These are phyloP conservation scores for Bucorvus abyssinicus DNA, from an alignment of 2,797 vertebrate genomes.

Conservation along the genomic window DNA sequence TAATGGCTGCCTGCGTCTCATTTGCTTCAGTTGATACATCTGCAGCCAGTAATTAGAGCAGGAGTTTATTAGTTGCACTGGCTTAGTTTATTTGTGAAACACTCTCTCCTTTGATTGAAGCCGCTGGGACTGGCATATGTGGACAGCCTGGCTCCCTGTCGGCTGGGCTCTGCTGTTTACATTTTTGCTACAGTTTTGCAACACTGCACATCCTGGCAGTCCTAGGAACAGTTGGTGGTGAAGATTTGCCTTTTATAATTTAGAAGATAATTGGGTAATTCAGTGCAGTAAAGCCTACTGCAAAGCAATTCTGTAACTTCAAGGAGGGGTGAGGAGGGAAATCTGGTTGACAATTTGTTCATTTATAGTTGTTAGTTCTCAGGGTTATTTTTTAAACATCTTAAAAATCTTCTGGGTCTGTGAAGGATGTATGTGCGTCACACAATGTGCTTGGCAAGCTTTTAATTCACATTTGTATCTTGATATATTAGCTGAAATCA, in stretches of 20 bases:
- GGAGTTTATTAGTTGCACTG: conserved; percentile 83
- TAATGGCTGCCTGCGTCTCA: conserved; percentile 81
- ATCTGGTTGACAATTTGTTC: conserved; percentile 56
- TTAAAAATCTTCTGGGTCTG: not conserved
- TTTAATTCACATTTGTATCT: not conserved
- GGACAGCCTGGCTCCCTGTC: conserved; percentile 72
- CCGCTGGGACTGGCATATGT: conserved; percentile 73
- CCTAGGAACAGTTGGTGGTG: conserved; percentile 76
- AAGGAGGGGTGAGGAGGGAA: not conserved
- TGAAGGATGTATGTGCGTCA: not conserved
- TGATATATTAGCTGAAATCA: not conserved
- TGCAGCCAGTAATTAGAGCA: conserved; percentile 86
- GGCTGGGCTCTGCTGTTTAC: conserved; percentile 78
- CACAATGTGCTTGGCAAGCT: not conserved
- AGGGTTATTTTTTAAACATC: not conserved
- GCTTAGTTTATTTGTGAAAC: conserved; percentile 80
- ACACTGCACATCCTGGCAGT: conserved; percentile 69
- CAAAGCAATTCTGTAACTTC: conserved; percentile 64
- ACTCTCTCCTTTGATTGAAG: conserved; percentile 78
- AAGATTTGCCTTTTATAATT: conserved; percentile 81
- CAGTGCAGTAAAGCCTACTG: conserved; percentile 54
- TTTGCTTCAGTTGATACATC: conserved; percentile 84
- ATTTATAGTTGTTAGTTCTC: not conserved
- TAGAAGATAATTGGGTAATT: conserved; percentile 81
- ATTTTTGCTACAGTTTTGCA: conserved; percentile 78